These are phyloP conservation scores for Rhyacophila evoluta DNA, from an alignment of 2,888 invertebrate genomes.

Conservation along the genomic window DNA sequence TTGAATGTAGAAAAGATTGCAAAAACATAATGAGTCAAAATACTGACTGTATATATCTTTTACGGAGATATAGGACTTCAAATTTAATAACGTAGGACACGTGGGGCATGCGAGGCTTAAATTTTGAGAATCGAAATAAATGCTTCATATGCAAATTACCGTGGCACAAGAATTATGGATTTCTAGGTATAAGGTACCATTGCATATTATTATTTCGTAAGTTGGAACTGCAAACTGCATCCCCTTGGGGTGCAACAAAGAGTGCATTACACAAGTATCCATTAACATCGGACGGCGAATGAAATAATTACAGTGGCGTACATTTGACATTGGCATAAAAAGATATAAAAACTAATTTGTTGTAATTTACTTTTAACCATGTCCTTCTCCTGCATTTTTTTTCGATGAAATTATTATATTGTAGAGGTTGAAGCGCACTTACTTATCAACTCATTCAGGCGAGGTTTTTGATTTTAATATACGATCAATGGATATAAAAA, in stretches of 20 bases:
- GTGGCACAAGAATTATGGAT: constrained; percentile 26
- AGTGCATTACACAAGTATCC: constrained; percentile 35
- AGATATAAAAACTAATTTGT: no score
- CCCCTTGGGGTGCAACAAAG: constrained; percentile 19
- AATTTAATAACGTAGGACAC: no score
- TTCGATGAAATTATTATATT: no score
- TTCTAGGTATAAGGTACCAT: background rate
- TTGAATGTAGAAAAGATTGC: background rate
- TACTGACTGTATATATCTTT: background rate
- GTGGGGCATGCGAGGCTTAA: background rate
- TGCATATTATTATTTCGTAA: background rate
- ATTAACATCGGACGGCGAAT: constrained; percentile 8
- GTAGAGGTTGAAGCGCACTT: no score
- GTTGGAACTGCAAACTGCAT: background rate
- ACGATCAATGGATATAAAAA: no score
- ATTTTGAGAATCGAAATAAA: constrained; percentile 27
- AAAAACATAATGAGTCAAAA: no score
- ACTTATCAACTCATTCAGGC: no score
- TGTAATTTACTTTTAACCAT: no score
- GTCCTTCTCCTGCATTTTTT: no score
- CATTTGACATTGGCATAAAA: background rate
- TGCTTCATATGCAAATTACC: constrained; percentile 38
- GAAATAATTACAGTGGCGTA: background rate
- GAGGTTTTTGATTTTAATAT: no score
- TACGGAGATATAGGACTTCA: background rate